Conservation (phyloP, 1,140 invertebrate genomes). For the Aphelinus atriplicis region DNA sequence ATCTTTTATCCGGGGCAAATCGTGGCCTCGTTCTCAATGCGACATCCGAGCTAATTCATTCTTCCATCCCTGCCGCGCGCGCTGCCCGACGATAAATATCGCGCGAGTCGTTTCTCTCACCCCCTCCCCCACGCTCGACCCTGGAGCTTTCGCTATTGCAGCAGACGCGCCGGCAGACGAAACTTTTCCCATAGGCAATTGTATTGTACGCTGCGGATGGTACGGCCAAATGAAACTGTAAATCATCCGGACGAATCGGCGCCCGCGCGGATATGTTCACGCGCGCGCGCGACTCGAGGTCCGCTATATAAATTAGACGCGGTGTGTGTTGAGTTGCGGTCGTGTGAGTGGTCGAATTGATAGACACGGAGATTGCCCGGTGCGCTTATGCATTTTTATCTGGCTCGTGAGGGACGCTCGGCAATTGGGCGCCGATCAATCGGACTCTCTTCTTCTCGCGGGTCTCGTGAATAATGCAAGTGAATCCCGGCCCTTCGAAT, state of each 20-base stretch:
- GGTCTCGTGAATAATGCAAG: too few relatives aligned
- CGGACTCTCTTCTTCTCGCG: too few relatives aligned
- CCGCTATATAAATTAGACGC: too few relatives aligned
- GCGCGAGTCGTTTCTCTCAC: neutral
- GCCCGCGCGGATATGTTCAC: neutral
- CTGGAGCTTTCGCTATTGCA: neutral
- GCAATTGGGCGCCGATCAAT: too few relatives aligned
- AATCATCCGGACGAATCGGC: conserved; percentile 33
- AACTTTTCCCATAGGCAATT: conserved; percentile 12
- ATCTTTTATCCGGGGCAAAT: neutral
- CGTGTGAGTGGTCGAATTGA: conserved; percentile 32
- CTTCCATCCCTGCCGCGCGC: neutral
- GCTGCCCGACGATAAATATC: too few relatives aligned
- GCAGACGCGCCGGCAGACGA: neutral
- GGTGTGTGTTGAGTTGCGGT: conserved; percentile 9
- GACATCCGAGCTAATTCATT: neutral
- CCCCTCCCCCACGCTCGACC: neutral
- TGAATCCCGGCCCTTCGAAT: too few relatives aligned
- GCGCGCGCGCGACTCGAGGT: neutral
- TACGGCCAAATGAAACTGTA: conserved; percentile 36
- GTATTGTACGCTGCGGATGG: neutral
- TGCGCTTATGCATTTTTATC: too few relatives aligned
- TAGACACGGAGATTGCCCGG: neutral
- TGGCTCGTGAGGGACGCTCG: too few relatives aligned
- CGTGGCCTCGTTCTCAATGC: neutral